Evolutionary conservation across 2,888 invertebrate genomes (phyloP).

Genomic region (Scrobipalpa costella): DNA sequence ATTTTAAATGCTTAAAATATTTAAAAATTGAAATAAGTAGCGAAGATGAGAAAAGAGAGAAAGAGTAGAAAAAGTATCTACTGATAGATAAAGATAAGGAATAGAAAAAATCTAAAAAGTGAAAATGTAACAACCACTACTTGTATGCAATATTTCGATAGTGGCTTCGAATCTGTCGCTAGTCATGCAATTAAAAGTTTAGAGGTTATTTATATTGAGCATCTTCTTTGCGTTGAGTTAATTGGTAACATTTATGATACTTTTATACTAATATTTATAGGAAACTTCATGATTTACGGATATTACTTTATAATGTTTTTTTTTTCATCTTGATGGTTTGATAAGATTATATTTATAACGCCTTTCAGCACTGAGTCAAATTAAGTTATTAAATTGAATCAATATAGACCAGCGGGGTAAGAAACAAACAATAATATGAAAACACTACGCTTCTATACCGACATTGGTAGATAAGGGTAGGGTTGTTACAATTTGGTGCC

Average conservation of each 20-base stretch:
- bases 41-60: constrained; percentile 27
- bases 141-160: constrained; percentile 47
- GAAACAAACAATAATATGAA: too few species aligned
- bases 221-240: constrained; percentile 37
- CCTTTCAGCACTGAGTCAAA: too few species aligned
- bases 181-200: constrained; percentile 74
- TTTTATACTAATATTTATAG: not conserved
- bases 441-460: not conserved
- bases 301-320: too few species aligned
- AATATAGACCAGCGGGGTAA: too few species aligned
- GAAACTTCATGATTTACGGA: not conserved
- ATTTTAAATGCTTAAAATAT: constrained; percentile 64
- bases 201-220: constrained; percentile 66
- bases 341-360: too few species aligned
- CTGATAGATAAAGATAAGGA: constrained; percentile 64
- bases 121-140: constrained; percentile 38
- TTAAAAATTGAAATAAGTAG: constrained; percentile 44
- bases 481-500: not conserved
- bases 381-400: too few species aligned
- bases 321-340: too few species aligned
- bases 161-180: constrained; percentile 34
- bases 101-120: constrained; percentile 65
- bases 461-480: not conserved
- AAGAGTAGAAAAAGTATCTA: constrained; percentile 52
- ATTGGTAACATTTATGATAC: not conserved